Conservation (phyloP, 1,140 invertebrate species). For the Zaprionus taronus region DNA sequence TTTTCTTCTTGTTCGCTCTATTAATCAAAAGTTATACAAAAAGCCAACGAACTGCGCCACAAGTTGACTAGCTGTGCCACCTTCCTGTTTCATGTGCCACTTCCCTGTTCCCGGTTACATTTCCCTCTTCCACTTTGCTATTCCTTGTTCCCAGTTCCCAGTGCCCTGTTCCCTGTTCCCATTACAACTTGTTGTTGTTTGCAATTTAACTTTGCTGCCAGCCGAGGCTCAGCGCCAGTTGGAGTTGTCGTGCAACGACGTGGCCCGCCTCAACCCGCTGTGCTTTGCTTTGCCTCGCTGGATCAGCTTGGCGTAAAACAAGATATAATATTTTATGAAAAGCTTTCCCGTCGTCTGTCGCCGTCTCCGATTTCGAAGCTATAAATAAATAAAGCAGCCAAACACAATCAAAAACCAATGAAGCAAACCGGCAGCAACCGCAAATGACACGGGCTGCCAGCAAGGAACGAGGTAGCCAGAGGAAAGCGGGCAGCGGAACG, state of each 20-base stretch:
- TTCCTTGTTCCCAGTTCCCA: slow-evolving; percentile 7
- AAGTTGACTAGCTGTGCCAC: slow-evolving; percentile 23
- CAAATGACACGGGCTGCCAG: slow-evolving; percentile 63
- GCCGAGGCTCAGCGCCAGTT: slow-evolving; percentile 52
- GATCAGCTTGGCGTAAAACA: slow-evolving; percentile 44
- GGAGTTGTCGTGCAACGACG: slow-evolving; percentile 39
- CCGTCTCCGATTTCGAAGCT: slow-evolving; percentile 43
- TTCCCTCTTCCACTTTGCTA: neutral
- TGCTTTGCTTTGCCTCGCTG: neutral
- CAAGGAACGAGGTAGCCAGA: neutral
- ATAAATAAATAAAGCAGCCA: slow-evolving; percentile 80
- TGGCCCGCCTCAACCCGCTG: neutral
- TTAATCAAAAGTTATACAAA: slow-evolving; percentile 82
- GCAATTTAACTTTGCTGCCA: slow-evolving; percentile 75
- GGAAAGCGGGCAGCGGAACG: neutral
- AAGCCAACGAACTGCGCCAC: slow-evolving; percentile 76
- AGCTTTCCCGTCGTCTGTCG: neutral
- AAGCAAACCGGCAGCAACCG: slow-evolving; percentile 70
- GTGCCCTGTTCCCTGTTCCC: slow-evolving; percentile 37
- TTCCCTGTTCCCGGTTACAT: neutral
- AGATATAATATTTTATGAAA: slow-evolving; percentile 80
- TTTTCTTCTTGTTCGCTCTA: slow-evolving; percentile 55
- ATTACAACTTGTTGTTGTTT: slow-evolving; percentile 55
- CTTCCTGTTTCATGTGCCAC: neutral
- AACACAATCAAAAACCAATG: slow-evolving; percentile 81